Base-by-base conservation (phyloP, 2,797 vertebrate species). In the Coregonus sp. region DNA sequence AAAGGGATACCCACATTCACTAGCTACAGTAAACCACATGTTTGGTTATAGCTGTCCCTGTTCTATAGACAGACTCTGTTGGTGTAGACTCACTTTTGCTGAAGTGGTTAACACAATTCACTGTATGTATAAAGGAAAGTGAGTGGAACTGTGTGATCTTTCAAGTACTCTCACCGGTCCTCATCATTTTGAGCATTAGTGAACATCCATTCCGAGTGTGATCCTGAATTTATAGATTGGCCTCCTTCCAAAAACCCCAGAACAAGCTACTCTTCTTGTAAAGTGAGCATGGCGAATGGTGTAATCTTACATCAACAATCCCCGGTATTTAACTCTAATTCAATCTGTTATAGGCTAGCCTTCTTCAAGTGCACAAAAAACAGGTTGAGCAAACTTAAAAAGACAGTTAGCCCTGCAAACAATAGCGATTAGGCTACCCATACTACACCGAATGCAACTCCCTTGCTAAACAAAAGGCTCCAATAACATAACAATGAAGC, bases 1-100 rank as follows among this genome's bases (percentile, higher is more conserved):
- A 68, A 82, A 78, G 87, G 85, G 82, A 89, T 88, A 81, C 82
- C 87, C 82, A 82, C 40, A 47, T 47, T 47, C 40, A 47, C 40
- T 47, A 47, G 40, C 40, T 47, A 47, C 40, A 11, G 40, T 47
- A 47, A 47, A 47, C 40, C 61, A 33, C 5, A 33, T 18, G 16
- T 18, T 16, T 68, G 33, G 12, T 31, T 33, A 66, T 33, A 29
- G 33, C 31, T 33, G 33, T 68, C 59, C 59, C 20, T 35, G 16
- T 35, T 35, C 16, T 18, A 35, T 14, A 68, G 66, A 68, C 31
- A 35, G 2, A 37, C 66, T 18, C 33, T 16, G 15, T 18, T 18
- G n/a, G 56, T 18, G 56, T 16, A 59, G 56, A 56, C 54, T 56
- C 54, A 67, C 63, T 67, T 66, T 18, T 67, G 59, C 29, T 35